A percentile compares a stretch with the other conserved stretches of the same genome.
These are phyloP conservation scores for Hipposideros armiger DNA, from an alignment of 2,113 vertebrate species.

Conservation along the genomic window DNA sequence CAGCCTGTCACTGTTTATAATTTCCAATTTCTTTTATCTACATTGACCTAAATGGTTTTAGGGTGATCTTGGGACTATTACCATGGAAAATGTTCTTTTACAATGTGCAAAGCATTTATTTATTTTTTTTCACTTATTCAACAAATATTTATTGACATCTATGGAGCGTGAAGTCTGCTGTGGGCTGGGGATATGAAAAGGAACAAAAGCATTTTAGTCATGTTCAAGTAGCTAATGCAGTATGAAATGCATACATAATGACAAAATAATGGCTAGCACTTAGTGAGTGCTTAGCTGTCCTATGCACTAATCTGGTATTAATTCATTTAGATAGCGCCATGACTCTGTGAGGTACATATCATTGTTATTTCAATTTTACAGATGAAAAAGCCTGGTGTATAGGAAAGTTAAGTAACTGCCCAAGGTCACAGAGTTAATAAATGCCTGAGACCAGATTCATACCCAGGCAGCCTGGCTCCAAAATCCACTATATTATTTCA, in stretches of 20 bases:
- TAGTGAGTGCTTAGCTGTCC: background rate
- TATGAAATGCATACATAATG: background rate
- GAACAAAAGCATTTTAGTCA: background rate
- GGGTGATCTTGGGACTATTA: background rate
- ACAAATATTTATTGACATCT: conserved; percentile 51
- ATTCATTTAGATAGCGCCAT: background rate
- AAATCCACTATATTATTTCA: background rate
- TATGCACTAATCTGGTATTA: background rate
- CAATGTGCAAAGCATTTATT: background rate
- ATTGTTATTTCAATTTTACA: conserved; percentile 23
- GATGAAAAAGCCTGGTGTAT: background rate
- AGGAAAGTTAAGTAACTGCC: background rate
- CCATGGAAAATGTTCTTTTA: background rate
- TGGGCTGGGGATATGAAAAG: background rate
- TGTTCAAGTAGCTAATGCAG: background rate
- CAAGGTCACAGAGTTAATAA: background rate
- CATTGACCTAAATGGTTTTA: conserved; percentile 48
- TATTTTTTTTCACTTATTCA: conserved; percentile 2
- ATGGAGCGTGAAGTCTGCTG: background rate
- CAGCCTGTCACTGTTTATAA: background rate
- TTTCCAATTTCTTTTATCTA: conserved; percentile 9
- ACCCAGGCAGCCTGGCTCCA: background rate
- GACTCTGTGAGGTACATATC: background rate
- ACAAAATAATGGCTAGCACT: background rate
- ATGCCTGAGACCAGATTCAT: background rate